Conservation (phyloP, 2,797 vertebrate species). For the Leptodactylus fallax region DNA sequence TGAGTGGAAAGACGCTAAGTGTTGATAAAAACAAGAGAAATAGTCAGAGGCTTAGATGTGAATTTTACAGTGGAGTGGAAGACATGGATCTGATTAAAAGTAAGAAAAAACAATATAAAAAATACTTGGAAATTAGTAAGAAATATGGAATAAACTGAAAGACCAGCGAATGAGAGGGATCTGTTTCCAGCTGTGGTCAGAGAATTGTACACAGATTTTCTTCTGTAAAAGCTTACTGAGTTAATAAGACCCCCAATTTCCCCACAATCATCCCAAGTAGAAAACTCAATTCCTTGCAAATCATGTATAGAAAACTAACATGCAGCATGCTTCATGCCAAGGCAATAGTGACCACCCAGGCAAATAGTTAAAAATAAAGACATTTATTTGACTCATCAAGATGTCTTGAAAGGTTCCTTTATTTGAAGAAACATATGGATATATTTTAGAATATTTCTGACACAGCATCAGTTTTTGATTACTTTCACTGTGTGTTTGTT, state of each 20-base stretch:
- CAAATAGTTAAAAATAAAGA: conserved; percentile 14
- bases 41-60: no score
- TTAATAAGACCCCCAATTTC: background rate
- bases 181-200: background rate
- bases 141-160: background rate
- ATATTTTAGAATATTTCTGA: conserved; percentile 38
- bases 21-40: no score
- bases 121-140: background rate
- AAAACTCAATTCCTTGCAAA: background rate
- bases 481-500: background rate
- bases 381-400: conserved; percentile 36
- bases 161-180: background rate
- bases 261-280: background rate
- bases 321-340: background rate
- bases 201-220: background rate
- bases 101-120: background rate
- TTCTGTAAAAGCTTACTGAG: background rate
- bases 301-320: background rate
- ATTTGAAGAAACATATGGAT: conserved; percentile 48
- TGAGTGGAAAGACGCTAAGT: no score
- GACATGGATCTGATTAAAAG: background rate
- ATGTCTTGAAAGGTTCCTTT: conserved; percentile 18
- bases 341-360: conserved; percentile 19
- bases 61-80: background rate
- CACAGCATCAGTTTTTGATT: conserved; percentile 9